Percentiles rank a stretch among this genome's conserved stretches.
Evolutionary conservation across 2,888 invertebrate species (phyloP).

Genomic region (Melipona beecheii): DNA sequence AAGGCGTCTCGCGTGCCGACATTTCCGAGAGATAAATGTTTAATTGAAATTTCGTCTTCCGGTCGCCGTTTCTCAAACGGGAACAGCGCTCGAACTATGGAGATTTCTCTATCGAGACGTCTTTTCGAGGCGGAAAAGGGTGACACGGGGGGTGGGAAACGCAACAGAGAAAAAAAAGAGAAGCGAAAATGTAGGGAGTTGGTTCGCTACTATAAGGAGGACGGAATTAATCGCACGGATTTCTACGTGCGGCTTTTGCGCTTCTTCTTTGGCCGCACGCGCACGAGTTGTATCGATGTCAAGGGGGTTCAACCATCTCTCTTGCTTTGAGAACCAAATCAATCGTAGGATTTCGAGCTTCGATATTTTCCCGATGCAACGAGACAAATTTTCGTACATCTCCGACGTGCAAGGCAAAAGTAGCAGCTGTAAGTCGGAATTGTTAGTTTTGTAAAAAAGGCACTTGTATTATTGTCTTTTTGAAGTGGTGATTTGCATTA

Average conservation of each 20-base stretch:
- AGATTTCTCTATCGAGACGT: constrained; percentile 43
- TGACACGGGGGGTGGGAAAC: neutral
- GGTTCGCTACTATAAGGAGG: constrained; percentile 38
- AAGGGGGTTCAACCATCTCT: neutral
- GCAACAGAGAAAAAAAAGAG: neutral
- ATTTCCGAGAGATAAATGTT: constrained; percentile 61
- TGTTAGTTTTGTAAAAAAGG: too few relatives aligned
- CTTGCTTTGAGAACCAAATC: neutral
- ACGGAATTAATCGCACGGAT: constrained; percentile 56
- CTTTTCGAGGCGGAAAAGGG: neutral
- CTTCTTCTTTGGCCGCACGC: neutral
- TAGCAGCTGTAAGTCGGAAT: too few relatives aligned
- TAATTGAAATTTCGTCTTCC: constrained; percentile 64
- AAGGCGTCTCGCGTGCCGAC: constrained; percentile 30
- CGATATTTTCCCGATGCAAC: neutral
- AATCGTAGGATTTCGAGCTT: neutral
- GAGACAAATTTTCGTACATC: neutral
- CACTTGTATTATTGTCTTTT: too few relatives aligned
- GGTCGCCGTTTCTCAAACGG: constrained; percentile 44
- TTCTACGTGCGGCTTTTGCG: constrained; percentile 40
- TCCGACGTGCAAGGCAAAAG: too few relatives aligned
- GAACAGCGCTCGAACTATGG: constrained; percentile 42
- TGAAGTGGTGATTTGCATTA: too few relatives aligned
- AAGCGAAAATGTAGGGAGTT: neutral
- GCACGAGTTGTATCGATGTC: neutral